phyloP scores from a whole-genome alignment of 2,797 vertebrate species.

The Gadopsis marmoratus region DNA sequence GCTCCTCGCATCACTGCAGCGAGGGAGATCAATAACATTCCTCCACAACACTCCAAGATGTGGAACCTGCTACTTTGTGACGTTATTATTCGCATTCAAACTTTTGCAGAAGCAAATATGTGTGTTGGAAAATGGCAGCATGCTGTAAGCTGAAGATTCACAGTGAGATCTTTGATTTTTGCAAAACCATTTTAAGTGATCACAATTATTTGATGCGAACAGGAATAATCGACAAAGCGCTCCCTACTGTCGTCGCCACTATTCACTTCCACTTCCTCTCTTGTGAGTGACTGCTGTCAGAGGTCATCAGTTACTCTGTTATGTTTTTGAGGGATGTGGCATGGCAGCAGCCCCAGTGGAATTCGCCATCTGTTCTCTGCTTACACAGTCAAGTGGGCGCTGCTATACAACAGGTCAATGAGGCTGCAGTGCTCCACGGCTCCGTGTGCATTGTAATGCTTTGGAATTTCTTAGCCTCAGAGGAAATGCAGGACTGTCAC shows the following conservation, averaged over 20 bases:
- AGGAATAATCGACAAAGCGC: conserved; percentile 6
- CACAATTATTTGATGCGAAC: conserved; percentile 4
- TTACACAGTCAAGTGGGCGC: conserved; percentile 14
- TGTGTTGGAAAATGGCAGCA: not conserved
- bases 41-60: not conserved
- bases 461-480: not conserved
- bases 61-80: conserved; percentile 18
- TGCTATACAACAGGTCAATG: conserved; percentile 24
- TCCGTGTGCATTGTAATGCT: not conserved
- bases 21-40: conserved; percentile 13
- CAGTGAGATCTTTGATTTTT: not conserved
- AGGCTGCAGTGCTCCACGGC: not conserved
- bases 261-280: conserved; percentile 6
- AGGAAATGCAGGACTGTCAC: not conserved
- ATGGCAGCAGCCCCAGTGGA: not conserved
- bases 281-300: conserved; percentile 32
- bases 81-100: not conserved
- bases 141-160: not conserved
- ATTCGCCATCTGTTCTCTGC: conserved; percentile 18
- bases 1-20: conserved; percentile 19
- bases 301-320: conserved; percentile 35
- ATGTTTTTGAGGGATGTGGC: conserved; percentile 33
- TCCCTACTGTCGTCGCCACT: not conserved
- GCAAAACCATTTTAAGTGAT: conserved; percentile 12
- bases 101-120: not conserved